Percentiles rank a stretch among this genome's conserved stretches.
phyloP scores from a whole-genome alignment of 37 sponge, comb jelly and placozoan species.

The Ianthella basta region DNA sequence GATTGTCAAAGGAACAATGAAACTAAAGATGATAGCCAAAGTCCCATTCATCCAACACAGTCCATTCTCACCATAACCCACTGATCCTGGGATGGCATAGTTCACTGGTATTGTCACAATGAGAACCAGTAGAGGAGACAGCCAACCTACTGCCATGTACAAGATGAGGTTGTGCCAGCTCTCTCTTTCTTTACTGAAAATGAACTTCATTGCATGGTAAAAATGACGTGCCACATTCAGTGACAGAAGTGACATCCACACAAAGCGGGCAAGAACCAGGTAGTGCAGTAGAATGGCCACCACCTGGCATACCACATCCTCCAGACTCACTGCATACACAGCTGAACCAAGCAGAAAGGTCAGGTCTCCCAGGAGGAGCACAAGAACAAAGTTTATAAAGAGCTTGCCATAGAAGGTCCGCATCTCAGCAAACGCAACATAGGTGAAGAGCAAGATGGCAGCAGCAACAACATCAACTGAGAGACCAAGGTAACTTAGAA shows the following conservation, averaged over 20 bases:
- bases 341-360: conserved; percentile 39
- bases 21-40: conserved; percentile 42
- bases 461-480: conserved; percentile 48
- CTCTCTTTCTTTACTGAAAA: neutral
- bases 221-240: conserved; percentile 18
- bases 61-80: conserved; percentile 43
- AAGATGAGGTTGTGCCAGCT: neutral
- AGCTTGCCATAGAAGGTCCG: conserved; percentile 44
- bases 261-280: conserved; percentile 48
- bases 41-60: conserved; percentile 57
- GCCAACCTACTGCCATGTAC: conserved; percentile 53
- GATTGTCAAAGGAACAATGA: conserved; percentile 34
- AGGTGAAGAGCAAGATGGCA: conserved; percentile 46
- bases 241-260: conserved; percentile 57
- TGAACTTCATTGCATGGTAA: neutral
- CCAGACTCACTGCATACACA: neutral
- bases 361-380: conserved; percentile 32
- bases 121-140: conserved; percentile 29
- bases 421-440: conserved; percentile 47
- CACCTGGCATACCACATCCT: neutral
- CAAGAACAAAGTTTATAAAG: conserved; percentile 41
- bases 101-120: conserved; percentile 37
- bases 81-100: conserved; percentile 26
- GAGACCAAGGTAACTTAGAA: conserved; percentile 60
- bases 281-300: conserved; percentile 47